Evolutionary conservation across 1,140 invertebrate genomes (phyloP), one percentile per base, ranked within the genome.

Genomic region (Watersipora subatra): DNA sequence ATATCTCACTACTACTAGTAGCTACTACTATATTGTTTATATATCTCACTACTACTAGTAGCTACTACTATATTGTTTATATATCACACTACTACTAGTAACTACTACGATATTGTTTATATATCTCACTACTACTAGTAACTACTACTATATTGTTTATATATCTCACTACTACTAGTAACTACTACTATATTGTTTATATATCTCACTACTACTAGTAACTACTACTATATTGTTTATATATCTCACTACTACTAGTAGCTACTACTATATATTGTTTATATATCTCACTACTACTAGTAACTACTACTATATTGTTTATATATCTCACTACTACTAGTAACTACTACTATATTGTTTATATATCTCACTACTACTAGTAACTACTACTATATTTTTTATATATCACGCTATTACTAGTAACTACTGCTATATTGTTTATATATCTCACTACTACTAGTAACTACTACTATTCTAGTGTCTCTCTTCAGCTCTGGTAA

Each of bases 401-500:
- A 12, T n/a, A 46, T 46, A n/a, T 46, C n/a, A 46, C n/a, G 7
- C 7, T 7, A 12, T 12, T 12, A 46, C n/a, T 46, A 12, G 34
- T 12, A 46, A 7, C 7, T 46, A 46, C n/a, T 46, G 34, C 7
- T 46, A 46, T 7, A 46, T n/a, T 46, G n/a, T 46, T 46, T 46
- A 7, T 12, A 12, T 46, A n/a, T 12, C 7, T 46, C 34, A 46
- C n/a, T 12, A 46, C n/a, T 46, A 46, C 34, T 12, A 46, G n/a
- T 46, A 12, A 7, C 34, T 12, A 12, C n/a, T 7, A 46, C 7
- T 12, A 46, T 12, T 46, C 34, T 12, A 12, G 34, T 46, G n/a
- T 46, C 3, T 67, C 17, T 25, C 22, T 61, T 67, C 27, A 67
- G 66, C 66, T 20, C 28, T 67, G 20, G 26, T 67, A 28, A 17